These are phyloP conservation scores for Prionailurus viverrinus DNA, from an alignment of 2,113 vertebrate genomes.

Conservation along the genomic window DNA sequence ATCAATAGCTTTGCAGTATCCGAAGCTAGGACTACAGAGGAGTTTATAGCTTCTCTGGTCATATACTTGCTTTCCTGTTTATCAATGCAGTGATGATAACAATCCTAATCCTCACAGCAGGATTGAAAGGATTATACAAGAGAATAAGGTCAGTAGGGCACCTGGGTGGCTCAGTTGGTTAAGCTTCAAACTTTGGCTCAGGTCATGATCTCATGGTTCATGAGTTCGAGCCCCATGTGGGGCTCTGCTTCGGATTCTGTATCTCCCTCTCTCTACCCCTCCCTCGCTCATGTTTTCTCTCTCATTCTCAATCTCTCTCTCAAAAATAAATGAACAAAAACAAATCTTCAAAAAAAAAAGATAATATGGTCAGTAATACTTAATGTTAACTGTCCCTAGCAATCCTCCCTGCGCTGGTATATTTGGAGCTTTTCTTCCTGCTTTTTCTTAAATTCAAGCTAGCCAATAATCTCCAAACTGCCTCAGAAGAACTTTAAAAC, in stretches of 20 bases:
- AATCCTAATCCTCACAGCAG: not conserved
- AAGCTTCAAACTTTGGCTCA: no score
- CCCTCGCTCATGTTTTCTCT: no score
- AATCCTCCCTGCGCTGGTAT: not conserved
- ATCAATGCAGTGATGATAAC: not conserved
- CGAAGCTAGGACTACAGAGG: not conserved
- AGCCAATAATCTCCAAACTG: not conserved
- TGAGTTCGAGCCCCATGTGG: no score
- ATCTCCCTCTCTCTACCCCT: no score
- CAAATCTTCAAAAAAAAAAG: no score
- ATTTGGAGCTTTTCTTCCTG: not conserved
- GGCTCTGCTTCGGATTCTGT: no score
- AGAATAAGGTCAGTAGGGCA: not conserved
- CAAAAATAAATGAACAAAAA: no score
- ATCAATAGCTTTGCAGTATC: not conserved
- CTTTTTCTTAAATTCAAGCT: not conserved
- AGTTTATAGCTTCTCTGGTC: not conserved
- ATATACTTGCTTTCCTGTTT: not conserved
- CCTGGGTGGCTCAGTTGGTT: no score
- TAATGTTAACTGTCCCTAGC: not conserved
- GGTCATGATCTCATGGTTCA: no score
- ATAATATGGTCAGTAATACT: not conserved
- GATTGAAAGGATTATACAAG: not conserved
- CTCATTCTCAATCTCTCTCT: no score
- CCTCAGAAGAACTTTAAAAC: conserved; percentile 5